Conservation (phyloP, 2,797 vertebrate genomes). For the Simalia tracyae region DNA sequence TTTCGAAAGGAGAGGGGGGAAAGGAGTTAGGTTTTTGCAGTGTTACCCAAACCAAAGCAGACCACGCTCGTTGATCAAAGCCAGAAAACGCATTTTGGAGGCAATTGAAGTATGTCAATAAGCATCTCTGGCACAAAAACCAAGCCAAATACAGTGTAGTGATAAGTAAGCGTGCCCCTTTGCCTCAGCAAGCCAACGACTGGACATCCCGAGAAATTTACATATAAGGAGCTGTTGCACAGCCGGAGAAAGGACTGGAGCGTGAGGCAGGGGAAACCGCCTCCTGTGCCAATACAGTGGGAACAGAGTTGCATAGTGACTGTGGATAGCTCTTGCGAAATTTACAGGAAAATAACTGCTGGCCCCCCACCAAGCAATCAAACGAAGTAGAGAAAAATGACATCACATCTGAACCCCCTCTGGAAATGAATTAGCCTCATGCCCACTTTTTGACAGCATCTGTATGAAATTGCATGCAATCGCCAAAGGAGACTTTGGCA, state of each 20-base stretch:
- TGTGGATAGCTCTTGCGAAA: neutral
- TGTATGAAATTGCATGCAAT: neutral
- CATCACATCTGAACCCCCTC: neutral
- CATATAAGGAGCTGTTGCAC: conserved; percentile 20
- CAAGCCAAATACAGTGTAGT: neutral
- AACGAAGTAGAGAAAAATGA: neutral
- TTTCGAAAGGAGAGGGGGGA: neutral
- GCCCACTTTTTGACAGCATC: neutral
- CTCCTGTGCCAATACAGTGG: conserved; percentile 27
- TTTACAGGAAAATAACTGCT: neutral
- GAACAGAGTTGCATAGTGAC: neutral
- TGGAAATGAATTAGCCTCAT: too few relatives aligned
- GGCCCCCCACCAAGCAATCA: neutral
- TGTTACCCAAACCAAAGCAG: neutral
- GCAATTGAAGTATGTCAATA: neutral
- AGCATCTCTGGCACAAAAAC: neutral
- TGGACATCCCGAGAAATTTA: conserved; percentile 24
- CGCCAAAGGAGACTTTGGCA: neutral
- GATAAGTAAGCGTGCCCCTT: neutral
- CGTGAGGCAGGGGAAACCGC: neutral
- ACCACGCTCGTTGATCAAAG: neutral
- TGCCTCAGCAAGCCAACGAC: neutral
- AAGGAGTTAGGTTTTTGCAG: neutral
- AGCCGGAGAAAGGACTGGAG: neutral
- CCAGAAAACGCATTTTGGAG: neutral